Evolutionary conservation across 2,888 invertebrate genomes (phyloP), one percentile per base, ranked within the genome.

Genomic region (Agriopis aurantiaria): DNA sequence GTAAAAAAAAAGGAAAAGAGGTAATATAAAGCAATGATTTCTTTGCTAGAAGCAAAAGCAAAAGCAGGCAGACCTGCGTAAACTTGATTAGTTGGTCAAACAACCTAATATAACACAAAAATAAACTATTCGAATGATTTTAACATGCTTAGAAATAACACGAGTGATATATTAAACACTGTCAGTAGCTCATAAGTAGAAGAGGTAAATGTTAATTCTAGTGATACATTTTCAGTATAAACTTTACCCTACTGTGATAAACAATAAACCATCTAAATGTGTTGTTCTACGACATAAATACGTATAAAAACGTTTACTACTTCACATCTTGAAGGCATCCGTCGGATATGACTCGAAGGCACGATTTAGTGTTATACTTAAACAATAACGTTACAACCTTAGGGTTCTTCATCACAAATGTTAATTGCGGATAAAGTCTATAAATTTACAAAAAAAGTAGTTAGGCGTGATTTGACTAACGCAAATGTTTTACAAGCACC

Each of bases 271-370:
- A 77, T 87, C 84, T 87, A 88, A 86, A 85, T 71, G 80, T 75
- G 82, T 85, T 85, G 84, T 78, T 81, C 83, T 85, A 87, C 83
- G 81, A 86, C 83, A 85, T 87, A 83, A 87, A 77, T 73, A 75
- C 87, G 88, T 92, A 91, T 88, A 89, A 88, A 88, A 90, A 86
- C 80, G 82, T 82, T 90, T 91, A 91, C 88, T 86, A 87, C 85
- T 88, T 88, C 86, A 88, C 85, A 82, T 84, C 82, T 84, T 79
- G 87, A 93, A 93, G 92, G 92, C 92, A 91, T 88, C 85, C 88
- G 88, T 92, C 87, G 83, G 92, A 93, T 92, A 92, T 93, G 93
- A 93, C 90, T 90, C 83, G 87, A 93, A 94, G 93, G 93, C 93
- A 93, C 83, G 83, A 82, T 86, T 85, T 9, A 74, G 74, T 77